Base-by-base conservation (phyloP, 92 coral and sea anemone species). In the Bergia sp. region DNA sequence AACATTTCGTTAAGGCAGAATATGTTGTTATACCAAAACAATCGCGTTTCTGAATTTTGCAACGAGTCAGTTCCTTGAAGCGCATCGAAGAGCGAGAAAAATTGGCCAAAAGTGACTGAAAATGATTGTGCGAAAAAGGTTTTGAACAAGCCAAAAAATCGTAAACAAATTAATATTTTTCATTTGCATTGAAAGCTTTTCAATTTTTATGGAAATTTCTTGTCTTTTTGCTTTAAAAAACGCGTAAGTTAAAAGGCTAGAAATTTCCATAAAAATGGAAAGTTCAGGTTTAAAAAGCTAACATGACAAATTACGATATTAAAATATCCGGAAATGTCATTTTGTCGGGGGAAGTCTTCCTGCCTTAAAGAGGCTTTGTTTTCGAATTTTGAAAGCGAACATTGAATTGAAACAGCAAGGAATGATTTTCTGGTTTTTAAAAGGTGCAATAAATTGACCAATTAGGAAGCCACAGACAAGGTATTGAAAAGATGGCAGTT, bases 401-500 rank as follows among this genome's bases (percentile, higher is more conserved):
- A 11, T 49, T 36, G 18, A 47, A n/a, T 49, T 49, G 42, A 44
- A 38, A 76, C 23, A 41, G 80, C 80, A 76, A 76, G 43, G 80
- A 76, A 53, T 45, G 45, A 37, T 76, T 76, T 16, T 76, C 47
- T 20, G n/a, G 53, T n/a, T 76, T 41, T 41, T 5, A 18, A 76
- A 76, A 41, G 80, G 47, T 37, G 79, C 37, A 47, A 69, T 36
- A 40, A 36, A 84, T 15, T 69, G 87, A 43, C 87, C 78, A 84
- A 84, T 84, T 45, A 71, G 43, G 45, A 67, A 7, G 11, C 44
- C 21, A 37, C 13, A 18, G 16, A 45, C 64, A 69, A 84, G 21
- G 42, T 16, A 71, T 43, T 66, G 77, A 73, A 73, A 37, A 7
- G 77, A 76, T 41, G 4, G 13, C 80, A 76, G 44, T 41, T 43